Evolutionary conservation across 2,797 vertebrate genomes (phyloP), one percentile per base, ranked within the genome.

Genomic region (Anniella stebbinsi): DNA sequence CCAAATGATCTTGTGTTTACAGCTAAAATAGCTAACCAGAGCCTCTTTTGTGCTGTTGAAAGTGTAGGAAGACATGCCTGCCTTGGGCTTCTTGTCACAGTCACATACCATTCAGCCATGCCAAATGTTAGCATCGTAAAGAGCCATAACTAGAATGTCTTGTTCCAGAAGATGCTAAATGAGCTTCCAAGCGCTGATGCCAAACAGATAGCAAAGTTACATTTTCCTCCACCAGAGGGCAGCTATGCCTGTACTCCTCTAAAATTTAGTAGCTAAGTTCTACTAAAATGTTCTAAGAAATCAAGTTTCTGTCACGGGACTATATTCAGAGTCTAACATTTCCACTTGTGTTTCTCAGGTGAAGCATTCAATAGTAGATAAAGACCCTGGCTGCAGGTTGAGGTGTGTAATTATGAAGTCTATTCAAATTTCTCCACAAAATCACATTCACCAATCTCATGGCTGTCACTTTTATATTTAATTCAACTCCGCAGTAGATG

Each of bases 151-250:
- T 21, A 41, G 17, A 28, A 7, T 21, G 48, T 84, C 33, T 23
- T 70, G 33, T 2, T 77, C 41, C 23, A 75, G 36, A 72, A 41
- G 6, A 51, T 75, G 84, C 57, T 72, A 82, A 73, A 6, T 80
- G 33, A 23, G 12, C 0, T 41, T 36, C 72, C 36, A 72, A 0
- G 54, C 48, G 28, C 17, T 17, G 86, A 85, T 45, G 60, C 54
- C 80, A 72, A 91, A 82, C 10, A 30, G 2, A 23, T 13, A 0
- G 0, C 57, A 86, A 73, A 0, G 0, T 67, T 73, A 51, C 54
- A 76, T 12, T 70, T 90, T 86, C 76, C 63, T 72, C 93, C 95
- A 81, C 94, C 93, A 94, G 94, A 91, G 95, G 95, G 96, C 23
- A 92, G 94, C 92, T 88, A 60, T 0, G 93, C 8, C 86, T 86